These are phyloP conservation scores for Onychomys torridus DNA, from an alignment of 2,797 vertebrate genomes.

Conservation along the genomic window DNA sequence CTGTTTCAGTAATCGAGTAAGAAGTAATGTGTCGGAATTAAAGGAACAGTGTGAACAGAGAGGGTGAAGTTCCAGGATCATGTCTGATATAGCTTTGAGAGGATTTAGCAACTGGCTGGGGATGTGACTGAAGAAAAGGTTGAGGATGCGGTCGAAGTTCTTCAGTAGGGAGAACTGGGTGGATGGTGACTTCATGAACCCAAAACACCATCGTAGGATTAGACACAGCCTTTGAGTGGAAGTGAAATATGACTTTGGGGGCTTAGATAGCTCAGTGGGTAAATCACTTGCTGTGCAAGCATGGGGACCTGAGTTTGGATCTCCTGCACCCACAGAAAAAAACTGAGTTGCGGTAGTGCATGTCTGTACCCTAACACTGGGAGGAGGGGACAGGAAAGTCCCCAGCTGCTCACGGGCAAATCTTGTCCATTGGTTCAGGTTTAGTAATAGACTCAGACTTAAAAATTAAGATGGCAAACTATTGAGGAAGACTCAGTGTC, in stretches of 20 bases:
- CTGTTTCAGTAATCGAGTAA: background rate
- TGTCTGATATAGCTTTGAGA: background rate
- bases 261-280: background rate
- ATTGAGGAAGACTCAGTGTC: background rate
- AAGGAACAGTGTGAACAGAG: background rate
- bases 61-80: background rate
- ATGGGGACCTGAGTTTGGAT: background rate
- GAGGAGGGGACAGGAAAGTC: background rate
- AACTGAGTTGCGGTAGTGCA: background rate
- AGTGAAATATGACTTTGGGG: background rate
- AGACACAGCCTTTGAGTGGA: slow-evolving; percentile 22
- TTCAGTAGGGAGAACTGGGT: background rate
- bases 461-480: background rate
- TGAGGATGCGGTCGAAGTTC: background rate
- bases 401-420: background rate
- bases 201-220: background rate
- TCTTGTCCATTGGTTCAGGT: background rate
- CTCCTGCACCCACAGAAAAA: background rate
- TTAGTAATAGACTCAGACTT: background rate
- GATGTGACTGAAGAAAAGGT: background rate
- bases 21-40: background rate
- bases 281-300: too few relatives aligned
- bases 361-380: background rate
- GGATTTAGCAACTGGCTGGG: background rate
- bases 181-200: background rate